Evolutionary conservation across 1,140 invertebrate genomes (phyloP), one percentile per base, ranked within the genome.

Genomic region (Archegozetes longisetosus): DNA sequence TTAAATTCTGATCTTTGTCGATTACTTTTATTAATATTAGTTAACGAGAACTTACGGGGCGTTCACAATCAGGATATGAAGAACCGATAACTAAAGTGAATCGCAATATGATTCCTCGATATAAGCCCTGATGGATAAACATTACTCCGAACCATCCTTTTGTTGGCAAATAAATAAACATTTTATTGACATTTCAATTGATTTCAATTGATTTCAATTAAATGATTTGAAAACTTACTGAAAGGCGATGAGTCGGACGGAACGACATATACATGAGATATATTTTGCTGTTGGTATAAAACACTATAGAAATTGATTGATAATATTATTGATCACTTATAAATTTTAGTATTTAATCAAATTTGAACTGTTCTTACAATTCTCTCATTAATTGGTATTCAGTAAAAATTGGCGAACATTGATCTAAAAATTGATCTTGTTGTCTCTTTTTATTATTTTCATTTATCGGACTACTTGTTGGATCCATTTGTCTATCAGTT

Each of bases 71-170:
- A 20, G 90, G 90, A 74, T 91, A 95, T 66, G 82, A 83, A 65
- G 88, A 83, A 61, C 88, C 85, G 69, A 96, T 79, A 57, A 79
- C 77, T 61, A 96, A 74, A 55, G 80, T 84, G 73, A 95, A 95
- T 66, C 88, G 80, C 69, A 94, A 92, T 20, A 93, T 78, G 61
- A 84, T 88, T 61, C 86, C 85, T 75, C 84, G 80, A 73, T 93
- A 96, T 56, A 82, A 74, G 23, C 89, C 89, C 71, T 84, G 80
- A 66, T 87, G 79, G 58, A 93, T 80, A 76, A 94, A 95, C 67
- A 93, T 79, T 17, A 94, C 84, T 62, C 90, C 91, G 78, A 85
- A 90, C 90, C 90, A 95, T 64, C 85, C 88, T 92, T 70, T 62
- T 57, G 25, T 22, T 48, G 12, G 25, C 6, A 62, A 61, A 57